Base-by-base conservation (phyloP, 2,888 invertebrate genomes). In the Serrognathus titanus region DNA sequence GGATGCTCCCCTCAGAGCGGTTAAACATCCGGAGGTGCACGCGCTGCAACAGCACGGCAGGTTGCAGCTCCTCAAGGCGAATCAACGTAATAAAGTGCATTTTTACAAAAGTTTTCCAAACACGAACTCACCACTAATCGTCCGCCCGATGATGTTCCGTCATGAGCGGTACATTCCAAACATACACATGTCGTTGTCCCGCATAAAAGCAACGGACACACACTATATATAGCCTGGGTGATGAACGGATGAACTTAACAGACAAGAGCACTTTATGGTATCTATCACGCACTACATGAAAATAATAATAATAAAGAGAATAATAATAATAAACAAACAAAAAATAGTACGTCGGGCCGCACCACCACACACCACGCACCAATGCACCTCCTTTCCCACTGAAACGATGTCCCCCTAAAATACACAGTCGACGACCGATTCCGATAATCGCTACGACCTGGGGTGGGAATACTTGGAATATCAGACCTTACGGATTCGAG, bases 261-360 rank as follows among this genome's bases (percentile, higher is more conserved):
- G 37, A 31, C 10, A 67, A 67, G 65, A 65, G 66, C 68, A 70
- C 68, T 70, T 68, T 49, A 51, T 57, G 69, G 65, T 66, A 62
- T 65, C 64, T 31, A 41, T 51, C 24, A 40, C 40, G 62, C 63
- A 66, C 66, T 66, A 66, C 52, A 51, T 48, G 52, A 54, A 53
- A 45, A 51, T 45, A 51, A 31, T 31, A 31, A 16, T 47, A 58
- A 31, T 55, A 57, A 11, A 48, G 16, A 24, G 16, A 11, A 57
- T 71, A 73, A 71, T 69, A 68, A 73, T 70, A 74, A 72, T 69
- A 74, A 75, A 76, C 68, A 75, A 77, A 76, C 71, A 75, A 75
- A 76, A 72, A 70, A 63, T 67, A 66, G 56, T 57, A 47, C 67
- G 61, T 61, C 61, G 63, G 38, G 47, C 69, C 72, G 64, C 72